These are phyloP conservation scores for Eptesicus fuscus DNA, from an alignment of 2,113 vertebrate species.

Conservation along the genomic window DNA sequence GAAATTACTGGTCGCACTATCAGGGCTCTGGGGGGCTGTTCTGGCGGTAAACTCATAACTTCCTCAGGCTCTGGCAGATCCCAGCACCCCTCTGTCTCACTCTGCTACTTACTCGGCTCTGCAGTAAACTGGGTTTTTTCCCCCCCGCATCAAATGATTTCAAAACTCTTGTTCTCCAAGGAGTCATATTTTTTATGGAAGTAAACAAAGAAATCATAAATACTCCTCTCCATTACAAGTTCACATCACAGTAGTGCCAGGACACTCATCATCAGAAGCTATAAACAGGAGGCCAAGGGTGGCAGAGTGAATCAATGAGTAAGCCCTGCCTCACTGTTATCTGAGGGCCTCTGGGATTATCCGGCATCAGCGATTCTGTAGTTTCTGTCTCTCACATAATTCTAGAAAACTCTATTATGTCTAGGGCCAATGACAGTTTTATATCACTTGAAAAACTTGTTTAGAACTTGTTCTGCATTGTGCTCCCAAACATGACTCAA, in stretches of 20 bases:
- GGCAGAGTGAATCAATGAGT: background rate
- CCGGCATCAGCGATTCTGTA: background rate
- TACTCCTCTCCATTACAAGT: background rate
- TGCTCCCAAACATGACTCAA: background rate
- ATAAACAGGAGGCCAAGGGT: background rate
- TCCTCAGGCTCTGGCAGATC: background rate
- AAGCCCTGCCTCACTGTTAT: background rate
- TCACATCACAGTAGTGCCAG: background rate
- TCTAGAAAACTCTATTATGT: background rate
- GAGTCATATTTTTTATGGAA: background rate
- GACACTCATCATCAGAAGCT: background rate
- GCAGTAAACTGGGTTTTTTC: background rate
- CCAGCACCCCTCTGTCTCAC: background rate
- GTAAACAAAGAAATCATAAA: constrained; percentile 29
- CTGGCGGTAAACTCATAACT: background rate
- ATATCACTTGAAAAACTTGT: background rate
- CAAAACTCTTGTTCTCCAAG: background rate
- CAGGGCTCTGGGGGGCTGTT: background rate
- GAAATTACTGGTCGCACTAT: background rate
- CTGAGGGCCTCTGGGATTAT: background rate
- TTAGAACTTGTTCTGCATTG: background rate
- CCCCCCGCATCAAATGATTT: constrained; percentile 7
- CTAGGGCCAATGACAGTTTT: background rate
- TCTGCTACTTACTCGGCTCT: background rate
- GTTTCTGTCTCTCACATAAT: background rate